A percentile compares a stretch with the other conserved stretches of the same genome.
These are phyloP conservation scores for Cotesia congregata DNA, from an alignment of 2,888 invertebrate species.

Conservation along the genomic window DNA sequence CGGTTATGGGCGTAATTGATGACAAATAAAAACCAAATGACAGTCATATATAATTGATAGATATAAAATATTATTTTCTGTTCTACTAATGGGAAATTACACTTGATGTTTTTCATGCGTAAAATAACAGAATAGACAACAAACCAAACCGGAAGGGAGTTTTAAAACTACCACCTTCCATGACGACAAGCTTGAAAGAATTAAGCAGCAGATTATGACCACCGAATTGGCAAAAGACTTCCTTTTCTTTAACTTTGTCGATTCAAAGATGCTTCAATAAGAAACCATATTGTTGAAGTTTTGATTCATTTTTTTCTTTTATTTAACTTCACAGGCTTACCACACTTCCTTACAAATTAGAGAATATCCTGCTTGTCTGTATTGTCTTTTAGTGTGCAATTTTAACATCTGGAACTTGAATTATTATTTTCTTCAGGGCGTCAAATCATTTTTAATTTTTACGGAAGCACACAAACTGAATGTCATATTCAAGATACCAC, in stretches of 20 bases:
- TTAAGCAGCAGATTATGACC: constrained; percentile 25
- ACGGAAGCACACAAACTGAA: constrained; percentile 5
- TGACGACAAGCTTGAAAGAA: neutral
- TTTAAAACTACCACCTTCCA: neutral
- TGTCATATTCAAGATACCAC: constrained; percentile 26
- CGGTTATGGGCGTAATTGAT: no score
- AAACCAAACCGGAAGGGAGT: constrained; percentile 20
- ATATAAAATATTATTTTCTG: neutral
- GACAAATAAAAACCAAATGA: neutral
- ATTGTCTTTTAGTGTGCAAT: neutral
- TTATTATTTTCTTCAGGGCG: neutral
- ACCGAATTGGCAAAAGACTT: constrained; percentile 44
- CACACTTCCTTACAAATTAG: neutral
- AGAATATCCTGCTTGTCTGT: neutral
- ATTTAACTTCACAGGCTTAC: neutral
- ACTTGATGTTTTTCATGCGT: neutral
- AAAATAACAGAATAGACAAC: neutral
- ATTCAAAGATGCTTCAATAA: neutral
- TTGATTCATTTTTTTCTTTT: neutral
- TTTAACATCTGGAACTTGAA: neutral
- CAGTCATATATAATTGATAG: neutral
- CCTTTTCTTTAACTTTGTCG: constrained; percentile 34
- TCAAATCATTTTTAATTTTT: constrained; percentile 13
- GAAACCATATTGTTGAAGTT: neutral
- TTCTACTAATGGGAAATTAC: neutral